Conservation (phyloP, 2,797 vertebrate genomes). For the Graptemys geographica region DNA sequence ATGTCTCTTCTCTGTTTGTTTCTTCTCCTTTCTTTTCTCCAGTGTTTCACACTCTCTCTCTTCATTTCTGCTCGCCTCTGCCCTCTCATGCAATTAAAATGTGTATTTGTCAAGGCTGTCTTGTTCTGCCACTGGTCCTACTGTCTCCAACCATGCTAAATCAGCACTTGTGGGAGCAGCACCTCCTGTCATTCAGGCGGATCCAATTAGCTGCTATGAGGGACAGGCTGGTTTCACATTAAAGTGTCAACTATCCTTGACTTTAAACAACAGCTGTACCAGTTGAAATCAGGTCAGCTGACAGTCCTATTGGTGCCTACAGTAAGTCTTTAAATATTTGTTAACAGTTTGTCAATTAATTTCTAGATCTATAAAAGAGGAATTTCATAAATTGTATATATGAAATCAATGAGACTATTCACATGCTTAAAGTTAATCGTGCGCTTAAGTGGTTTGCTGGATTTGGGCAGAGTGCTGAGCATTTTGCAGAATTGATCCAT, state of each 20-base stretch:
- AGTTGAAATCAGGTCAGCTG: slow-evolving; percentile 13
- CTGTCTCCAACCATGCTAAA: neutral
- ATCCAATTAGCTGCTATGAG: neutral
- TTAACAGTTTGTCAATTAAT: neutral
- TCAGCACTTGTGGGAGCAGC: neutral
- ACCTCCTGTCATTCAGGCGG: neutral
- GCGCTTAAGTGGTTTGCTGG: rapidly evolving
- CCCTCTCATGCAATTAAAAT: neutral
- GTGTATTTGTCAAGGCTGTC: neutral
- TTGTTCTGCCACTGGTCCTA: neutral
- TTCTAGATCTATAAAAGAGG: neutral
- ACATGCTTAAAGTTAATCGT: rapidly evolving
- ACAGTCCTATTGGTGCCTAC: neutral
- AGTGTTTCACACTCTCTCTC: neutral
- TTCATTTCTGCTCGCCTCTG: neutral
- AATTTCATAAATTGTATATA: neutral
- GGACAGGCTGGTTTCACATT: neutral
- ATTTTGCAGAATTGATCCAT: neutral
- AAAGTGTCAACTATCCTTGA: slow-evolving; percentile 9
- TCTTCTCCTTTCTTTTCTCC: neutral
- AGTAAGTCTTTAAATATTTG: neutral
- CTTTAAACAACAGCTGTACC: slow-evolving; percentile 35
- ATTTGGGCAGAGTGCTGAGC: neutral
- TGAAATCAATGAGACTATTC: neutral
- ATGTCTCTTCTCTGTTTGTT: neutral